Evolutionary conservation across 2,113 vertebrate species (phyloP), one percentile per base, ranked within the genome.

Genomic region (Dascyllus trimaculatus): DNA sequence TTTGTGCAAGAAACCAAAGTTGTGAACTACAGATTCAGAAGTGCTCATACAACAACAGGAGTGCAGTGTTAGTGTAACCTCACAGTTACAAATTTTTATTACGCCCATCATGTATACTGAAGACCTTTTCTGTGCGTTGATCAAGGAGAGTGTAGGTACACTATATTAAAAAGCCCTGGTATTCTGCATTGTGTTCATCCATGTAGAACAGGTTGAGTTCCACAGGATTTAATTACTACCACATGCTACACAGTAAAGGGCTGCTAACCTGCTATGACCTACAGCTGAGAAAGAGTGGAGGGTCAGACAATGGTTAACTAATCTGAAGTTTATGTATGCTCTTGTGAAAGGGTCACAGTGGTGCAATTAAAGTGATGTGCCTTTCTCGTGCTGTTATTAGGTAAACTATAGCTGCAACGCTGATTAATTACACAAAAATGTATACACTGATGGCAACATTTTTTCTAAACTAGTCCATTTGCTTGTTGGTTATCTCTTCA

Each of bases 281-380:
- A n/a, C 43, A 52, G 43, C 63, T 56, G 8, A 61, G 24, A 48
- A 62, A n/a, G 11, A 29, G 19, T 24, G 19, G 48, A 69, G 48
- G 49, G 24, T 62, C 38, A 6, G 52, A 38, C 52, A 75, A 72
- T 84, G 57, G 35, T 79, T 72, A 72, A 82, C 78, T 35, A 73
- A 24, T 61, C 45, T 61, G 48, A 74, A 4, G 60, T 65, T 60
- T 70, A 65, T 65, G 35, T 64, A 21, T 38, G 38, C 13, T 22
- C 53, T 46, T 22, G 61, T 62, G n/a, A 49, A 3, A 57, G 38
- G 56, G 32, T 51, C 53, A 68, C 11, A 64, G 8, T 24, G 14
- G 40, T 38, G 22, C 7, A 4, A 35, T 21, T 11, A 45, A 25
- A 52, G 63, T 58, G 32, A 43, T 35, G 14, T 62, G 35, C 38